Evolutionary conservation across 2,888 invertebrate genomes (phyloP).

Genomic region (Mesorhabditis belari): DNA sequence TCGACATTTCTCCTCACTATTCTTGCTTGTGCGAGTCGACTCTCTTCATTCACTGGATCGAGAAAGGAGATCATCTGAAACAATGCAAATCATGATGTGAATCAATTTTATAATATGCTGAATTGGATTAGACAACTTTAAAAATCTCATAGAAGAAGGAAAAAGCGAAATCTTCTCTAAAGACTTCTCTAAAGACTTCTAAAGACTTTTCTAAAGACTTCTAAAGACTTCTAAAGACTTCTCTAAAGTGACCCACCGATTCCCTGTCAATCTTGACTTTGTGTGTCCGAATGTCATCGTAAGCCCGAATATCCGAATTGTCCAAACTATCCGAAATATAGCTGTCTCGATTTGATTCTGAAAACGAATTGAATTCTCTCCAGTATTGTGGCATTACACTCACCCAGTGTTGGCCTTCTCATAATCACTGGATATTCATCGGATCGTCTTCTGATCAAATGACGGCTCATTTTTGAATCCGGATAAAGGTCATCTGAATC

Average conservation of each 20-base stretch:
- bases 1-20: neutral
- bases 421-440: neutral
- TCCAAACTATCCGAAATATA: conserved; percentile 10
- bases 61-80: neutral
- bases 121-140: too few relatives aligned
- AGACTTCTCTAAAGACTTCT: too few relatives aligned
- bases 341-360: neutral
- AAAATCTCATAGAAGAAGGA: too few relatives aligned
- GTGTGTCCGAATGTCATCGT: conserved; percentile 28
- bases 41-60: neutral
- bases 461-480: neutral
- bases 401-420: neutral
- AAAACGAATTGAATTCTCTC: neutral
- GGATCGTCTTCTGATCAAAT: neutral
- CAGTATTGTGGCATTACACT: too few relatives aligned
- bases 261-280: conserved; percentile 29
- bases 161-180: too few relatives aligned
- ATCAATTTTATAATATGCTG: too few relatives aligned
- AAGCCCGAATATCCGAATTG: conserved; percentile 29
- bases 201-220: too few relatives aligned
- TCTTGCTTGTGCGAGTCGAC: neutral
- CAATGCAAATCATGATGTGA: neutral
- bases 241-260: conserved; percentile 18
- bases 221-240: too few relatives aligned
- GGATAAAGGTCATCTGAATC: too few relatives aligned